Conservation (phyloP, 2,113 vertebrate genomes). For the Microtus pennsylvanicus region DNA sequence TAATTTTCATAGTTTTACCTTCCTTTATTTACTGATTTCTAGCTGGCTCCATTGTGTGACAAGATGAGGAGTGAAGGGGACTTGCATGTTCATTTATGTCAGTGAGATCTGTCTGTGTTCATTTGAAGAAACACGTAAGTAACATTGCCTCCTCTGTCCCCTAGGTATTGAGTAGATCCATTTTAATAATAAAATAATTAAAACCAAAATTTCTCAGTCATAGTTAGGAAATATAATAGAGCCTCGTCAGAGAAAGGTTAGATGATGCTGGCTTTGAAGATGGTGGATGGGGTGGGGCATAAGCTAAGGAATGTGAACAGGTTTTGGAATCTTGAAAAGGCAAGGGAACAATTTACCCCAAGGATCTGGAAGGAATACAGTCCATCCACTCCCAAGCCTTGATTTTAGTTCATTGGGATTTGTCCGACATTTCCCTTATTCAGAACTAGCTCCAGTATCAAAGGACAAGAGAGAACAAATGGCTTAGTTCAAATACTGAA, state of each 20-base stretch:
- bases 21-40: conserved; percentile 48
- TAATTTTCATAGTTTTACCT: not conserved
- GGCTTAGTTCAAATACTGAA: not conserved
- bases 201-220: not conserved
- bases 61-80: not conserved
- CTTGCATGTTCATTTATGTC: not conserved
- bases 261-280: conserved; percentile 29
- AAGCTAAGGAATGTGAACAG: not conserved
- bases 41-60: not conserved
- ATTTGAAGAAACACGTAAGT: conserved; percentile 39
- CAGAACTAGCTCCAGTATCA: not conserved
- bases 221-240: conserved; percentile 2
- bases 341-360: not conserved
- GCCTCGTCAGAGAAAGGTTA: not conserved
- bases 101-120: conserved; percentile 11
- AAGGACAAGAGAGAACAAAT: not conserved
- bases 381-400: not conserved
- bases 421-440: not conserved
- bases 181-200: conserved; percentile 17
- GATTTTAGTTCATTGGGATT: conserved; percentile 10
- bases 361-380: not conserved
- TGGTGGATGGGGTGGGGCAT: not conserved
- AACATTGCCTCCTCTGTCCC: not conserved
- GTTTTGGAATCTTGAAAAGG: conserved; percentile 9
- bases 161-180: not conserved